These are phyloP conservation scores for Arothron firmamentum DNA, from an alignment of 2,113 vertebrate genomes.

Conservation along the genomic window DNA sequence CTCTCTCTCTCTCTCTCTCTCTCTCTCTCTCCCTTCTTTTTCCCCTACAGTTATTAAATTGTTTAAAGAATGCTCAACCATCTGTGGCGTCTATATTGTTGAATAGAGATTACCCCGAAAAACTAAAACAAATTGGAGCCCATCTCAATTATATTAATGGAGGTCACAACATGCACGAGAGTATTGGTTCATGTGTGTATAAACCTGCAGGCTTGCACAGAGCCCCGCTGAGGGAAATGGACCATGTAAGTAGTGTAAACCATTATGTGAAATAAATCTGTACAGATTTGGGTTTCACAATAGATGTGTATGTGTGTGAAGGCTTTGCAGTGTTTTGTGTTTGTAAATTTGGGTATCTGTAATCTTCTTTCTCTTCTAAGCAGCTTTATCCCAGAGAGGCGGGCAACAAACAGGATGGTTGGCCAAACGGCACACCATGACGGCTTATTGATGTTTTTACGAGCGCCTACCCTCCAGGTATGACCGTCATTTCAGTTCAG, in stretches of 20 bases:
- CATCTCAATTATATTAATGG: constrained; percentile 14
- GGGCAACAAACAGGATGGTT: constrained; percentile 50
- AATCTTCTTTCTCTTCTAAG: constrained; percentile 62
- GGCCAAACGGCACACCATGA: constrained; percentile 5
- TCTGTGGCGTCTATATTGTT: neutral
- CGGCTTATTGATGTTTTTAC: constrained; percentile 1
- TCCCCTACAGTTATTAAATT: constrained; percentile 11
- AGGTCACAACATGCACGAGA: constrained; percentile 4
- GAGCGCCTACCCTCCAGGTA: neutral
- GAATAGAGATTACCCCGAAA: neutral
- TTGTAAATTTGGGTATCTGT: constrained; percentile 46
- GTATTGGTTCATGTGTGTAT: constrained; percentile 22
- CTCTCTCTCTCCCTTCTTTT: constrained; percentile 26
- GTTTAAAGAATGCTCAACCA: constrained; percentile 4
- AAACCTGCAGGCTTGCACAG: constrained; percentile 19
- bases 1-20: constrained; percentile 26
- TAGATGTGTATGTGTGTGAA: constrained; percentile 10
- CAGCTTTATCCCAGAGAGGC: constrained; percentile 43
- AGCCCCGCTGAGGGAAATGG: constrained; percentile 1
- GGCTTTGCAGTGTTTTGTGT: constrained; percentile 48
- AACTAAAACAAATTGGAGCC: neutral
- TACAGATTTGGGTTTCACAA: constrained; percentile 24
- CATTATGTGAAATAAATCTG: constrained; percentile 25
- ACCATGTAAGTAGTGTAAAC: constrained; percentile 18
- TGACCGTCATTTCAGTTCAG: neutral